Evolutionary conservation across 2,797 vertebrate genomes (phyloP).

Genomic region (Liasis olivaceus): DNA sequence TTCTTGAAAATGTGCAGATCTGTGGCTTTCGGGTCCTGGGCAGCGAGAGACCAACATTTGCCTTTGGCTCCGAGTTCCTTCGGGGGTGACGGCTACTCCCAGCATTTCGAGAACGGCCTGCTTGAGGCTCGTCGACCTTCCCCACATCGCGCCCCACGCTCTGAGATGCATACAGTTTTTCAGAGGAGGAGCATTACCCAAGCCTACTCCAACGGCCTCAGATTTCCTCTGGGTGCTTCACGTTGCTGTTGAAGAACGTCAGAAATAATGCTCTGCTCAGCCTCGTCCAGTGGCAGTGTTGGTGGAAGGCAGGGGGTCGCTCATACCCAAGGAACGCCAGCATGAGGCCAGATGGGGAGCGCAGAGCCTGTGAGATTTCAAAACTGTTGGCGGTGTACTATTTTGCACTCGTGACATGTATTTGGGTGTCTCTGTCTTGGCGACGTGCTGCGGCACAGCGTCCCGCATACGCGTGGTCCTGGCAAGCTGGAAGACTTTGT

Average conservation of each 20-base stretch:
- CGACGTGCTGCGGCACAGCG: too few species aligned
- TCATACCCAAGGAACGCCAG: not conserved
- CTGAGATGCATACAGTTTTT: not conserved
- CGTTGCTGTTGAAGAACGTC: too few species aligned
- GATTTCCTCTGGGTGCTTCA: not conserved
- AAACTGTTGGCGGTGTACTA: too few species aligned
- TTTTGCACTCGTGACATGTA: not conserved
- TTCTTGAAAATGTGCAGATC: too few species aligned
- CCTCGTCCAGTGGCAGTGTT: too few species aligned
- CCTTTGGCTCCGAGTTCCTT: too few species aligned
- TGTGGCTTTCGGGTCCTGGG: not conserved
- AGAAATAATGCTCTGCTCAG: not conserved
- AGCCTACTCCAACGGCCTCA: not conserved
- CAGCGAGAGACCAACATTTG: not conserved
- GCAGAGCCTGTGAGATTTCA: not conserved
- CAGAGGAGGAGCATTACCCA: fast-evolving
- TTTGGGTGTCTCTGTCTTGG: not conserved
- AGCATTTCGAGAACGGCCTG: too few species aligned
- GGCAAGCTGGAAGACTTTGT: not conserved
- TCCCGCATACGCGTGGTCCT: not conserved
- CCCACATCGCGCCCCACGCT: too few species aligned
- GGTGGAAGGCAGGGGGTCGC: not conserved
- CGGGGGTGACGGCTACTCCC: not conserved
- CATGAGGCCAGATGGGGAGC: not conserved
- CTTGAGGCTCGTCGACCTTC: too few species aligned